Percentiles rank a stretch among this genome's conserved stretches.
These are phyloP conservation scores for Orthonychiurus folsomi DNA, from an alignment of 2,888 invertebrate species.

Conservation along the genomic window DNA sequence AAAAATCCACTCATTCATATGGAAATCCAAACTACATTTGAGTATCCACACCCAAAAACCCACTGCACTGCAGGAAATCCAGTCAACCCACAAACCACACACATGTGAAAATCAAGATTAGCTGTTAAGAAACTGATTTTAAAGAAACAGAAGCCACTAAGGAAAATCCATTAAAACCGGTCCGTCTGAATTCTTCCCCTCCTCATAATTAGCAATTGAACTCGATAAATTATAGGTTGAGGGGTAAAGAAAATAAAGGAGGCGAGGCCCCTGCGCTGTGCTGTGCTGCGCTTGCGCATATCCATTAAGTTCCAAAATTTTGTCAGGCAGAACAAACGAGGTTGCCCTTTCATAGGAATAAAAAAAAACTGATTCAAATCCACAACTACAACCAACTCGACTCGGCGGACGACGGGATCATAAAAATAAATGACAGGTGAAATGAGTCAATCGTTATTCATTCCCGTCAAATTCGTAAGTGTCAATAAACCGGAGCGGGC, in stretches of 20 bases:
- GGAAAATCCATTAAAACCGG: not conserved
- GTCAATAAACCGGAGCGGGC: not conserved
- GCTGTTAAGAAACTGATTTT: not conserved
- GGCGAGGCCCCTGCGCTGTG: not conserved
- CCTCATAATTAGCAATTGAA: not conserved
- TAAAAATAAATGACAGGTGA: slow-evolving; percentile 5
- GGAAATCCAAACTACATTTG: not conserved
- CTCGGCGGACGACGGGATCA: no score
- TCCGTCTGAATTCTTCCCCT: no score
- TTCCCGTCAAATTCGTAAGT: not conserved
- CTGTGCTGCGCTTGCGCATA: not conserved
- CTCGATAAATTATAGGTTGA: not conserved
- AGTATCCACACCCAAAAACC: not conserved
- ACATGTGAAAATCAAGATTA: slow-evolving; percentile 1
- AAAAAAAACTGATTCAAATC: not conserved
- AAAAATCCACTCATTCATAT: not conserved
- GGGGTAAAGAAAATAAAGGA: not conserved
- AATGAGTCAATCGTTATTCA: slow-evolving; percentile 1
- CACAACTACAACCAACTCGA: not conserved
- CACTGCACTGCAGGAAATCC: not conserved
- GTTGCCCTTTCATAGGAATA: not conserved
- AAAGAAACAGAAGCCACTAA: not conserved
- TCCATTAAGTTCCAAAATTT: not conserved
- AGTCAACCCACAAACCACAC: not conserved
- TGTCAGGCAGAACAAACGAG: slow-evolving; percentile 9